phyloP scores from a whole-genome alignment of 2,113 vertebrate genomes.

The Xiphorhynchus elegans region DNA sequence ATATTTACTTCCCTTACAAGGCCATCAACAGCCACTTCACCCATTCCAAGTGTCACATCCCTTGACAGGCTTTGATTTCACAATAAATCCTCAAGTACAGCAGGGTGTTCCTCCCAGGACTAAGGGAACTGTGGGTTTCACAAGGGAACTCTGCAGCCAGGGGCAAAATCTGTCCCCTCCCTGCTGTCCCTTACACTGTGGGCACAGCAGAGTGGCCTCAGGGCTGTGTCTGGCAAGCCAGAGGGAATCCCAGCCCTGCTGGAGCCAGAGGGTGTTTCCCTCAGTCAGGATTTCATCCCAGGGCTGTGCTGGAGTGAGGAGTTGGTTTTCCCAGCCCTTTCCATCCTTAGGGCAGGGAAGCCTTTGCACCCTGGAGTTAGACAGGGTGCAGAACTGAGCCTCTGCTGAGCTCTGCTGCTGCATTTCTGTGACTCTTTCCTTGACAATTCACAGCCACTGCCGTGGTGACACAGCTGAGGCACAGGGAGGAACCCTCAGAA shows the following conservation, averaged over 20 bases:
- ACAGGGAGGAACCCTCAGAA: background rate
- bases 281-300: background rate
- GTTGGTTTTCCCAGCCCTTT: background rate
- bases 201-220: fast-evolving
- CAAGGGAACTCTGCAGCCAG: background rate
- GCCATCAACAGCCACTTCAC: background rate
- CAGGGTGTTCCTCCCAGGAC: background rate
- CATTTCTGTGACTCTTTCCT: background rate
- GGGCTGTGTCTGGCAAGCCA: background rate
- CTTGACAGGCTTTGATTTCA: background rate
- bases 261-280: background rate
- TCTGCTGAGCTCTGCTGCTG: background rate
- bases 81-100: background rate
- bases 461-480: background rate
- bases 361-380: background rate
- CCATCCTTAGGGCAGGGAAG: background rate
- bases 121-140: background rate
- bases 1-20: background rate
- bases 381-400: background rate
- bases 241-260: background rate
- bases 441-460: background rate
- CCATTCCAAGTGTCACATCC: background rate
- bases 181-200: background rate
- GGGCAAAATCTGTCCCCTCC: background rate
- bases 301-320: background rate